Conservation (phyloP, 2,888 invertebrate species). For the Allophyes oxyacanthae region DNA sequence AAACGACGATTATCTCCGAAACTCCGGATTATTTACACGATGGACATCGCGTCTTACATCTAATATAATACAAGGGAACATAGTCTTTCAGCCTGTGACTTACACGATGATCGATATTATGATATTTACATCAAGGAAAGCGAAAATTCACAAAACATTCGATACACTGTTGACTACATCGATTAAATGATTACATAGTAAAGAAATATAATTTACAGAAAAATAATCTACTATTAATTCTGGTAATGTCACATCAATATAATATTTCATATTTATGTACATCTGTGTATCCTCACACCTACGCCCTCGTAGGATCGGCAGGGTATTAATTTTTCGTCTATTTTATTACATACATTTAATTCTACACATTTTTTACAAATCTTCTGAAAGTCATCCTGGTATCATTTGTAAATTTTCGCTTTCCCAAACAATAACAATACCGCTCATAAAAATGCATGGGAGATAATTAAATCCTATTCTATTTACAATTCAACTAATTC, state of each 20-base stretch:
- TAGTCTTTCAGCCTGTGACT: slow-evolving; percentile 58
- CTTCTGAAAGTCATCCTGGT: slow-evolving; percentile 11
- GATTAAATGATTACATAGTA: not conserved
- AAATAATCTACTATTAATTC: slow-evolving; percentile 11
- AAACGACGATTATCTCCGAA: slow-evolving; percentile 65
- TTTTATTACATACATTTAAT: slow-evolving; percentile 17
- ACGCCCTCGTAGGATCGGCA: not conserved
- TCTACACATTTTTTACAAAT: slow-evolving; percentile 12
- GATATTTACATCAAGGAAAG: slow-evolving; percentile 27
- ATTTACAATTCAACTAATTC: slow-evolving; percentile 52
- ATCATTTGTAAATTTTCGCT: slow-evolving; percentile 35
- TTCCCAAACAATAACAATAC: slow-evolving; percentile 23
- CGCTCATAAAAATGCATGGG: slow-evolving; percentile 42
- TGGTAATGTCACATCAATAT: slow-evolving; percentile 9
- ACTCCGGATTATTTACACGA: slow-evolving; percentile 78
- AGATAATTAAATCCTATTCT: slow-evolving; percentile 30
- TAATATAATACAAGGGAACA: slow-evolving; percentile 71
- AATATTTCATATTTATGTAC: slow-evolving; percentile 37
- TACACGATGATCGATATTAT: slow-evolving; percentile 35
- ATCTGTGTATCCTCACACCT: slow-evolving; percentile 7
- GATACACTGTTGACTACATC: slow-evolving; percentile 4
- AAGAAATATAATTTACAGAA: slow-evolving; percentile 13
- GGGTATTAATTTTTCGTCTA: not conserved
- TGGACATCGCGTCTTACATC: slow-evolving; percentile 60
- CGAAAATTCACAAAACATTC: slow-evolving; percentile 35